phyloP scores from a whole-genome alignment of 2,797 vertebrate species.

The Avahi laniger region DNA sequence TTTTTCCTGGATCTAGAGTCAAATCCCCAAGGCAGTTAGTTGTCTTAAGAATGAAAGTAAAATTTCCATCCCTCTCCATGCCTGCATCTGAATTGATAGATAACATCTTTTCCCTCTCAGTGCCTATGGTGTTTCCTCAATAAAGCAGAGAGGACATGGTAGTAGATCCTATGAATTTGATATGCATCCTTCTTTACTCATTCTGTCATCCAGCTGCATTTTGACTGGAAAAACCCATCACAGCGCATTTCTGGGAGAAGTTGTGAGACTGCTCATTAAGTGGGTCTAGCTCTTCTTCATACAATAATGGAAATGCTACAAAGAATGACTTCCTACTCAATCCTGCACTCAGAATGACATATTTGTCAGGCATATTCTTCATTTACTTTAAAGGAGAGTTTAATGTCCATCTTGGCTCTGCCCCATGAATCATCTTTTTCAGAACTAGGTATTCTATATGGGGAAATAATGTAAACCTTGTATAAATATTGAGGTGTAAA shows the following conservation, averaged over 20 bases:
- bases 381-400: conserved; percentile 29
- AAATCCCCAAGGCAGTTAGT: neutral
- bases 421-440: conserved; percentile 25
- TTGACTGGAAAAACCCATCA: neutral
- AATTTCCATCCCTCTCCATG: neutral
- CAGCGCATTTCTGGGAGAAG: conserved; percentile 37
- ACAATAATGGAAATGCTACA: conserved; percentile 10
- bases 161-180: neutral
- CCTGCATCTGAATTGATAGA: neutral
- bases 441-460: neutral
- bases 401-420: conserved; percentile 44
- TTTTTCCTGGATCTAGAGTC: neutral
- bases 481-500: conserved; percentile 6
- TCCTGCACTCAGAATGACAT: conserved; percentile 23
- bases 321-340: conserved; percentile 4
- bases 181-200: neutral
- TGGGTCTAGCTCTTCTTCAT: neutral
- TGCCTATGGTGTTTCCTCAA: conserved; percentile 7
- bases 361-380: neutral
- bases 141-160: neutral
- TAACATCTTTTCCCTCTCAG: neutral
- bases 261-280: neutral
- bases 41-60: conserved; percentile 25
- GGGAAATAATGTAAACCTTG: conserved; percentile 1
- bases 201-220: neutral